phyloP scores from a whole-genome alignment of 1,140 invertebrate genomes.

The Drosophila bocqueti region DNA sequence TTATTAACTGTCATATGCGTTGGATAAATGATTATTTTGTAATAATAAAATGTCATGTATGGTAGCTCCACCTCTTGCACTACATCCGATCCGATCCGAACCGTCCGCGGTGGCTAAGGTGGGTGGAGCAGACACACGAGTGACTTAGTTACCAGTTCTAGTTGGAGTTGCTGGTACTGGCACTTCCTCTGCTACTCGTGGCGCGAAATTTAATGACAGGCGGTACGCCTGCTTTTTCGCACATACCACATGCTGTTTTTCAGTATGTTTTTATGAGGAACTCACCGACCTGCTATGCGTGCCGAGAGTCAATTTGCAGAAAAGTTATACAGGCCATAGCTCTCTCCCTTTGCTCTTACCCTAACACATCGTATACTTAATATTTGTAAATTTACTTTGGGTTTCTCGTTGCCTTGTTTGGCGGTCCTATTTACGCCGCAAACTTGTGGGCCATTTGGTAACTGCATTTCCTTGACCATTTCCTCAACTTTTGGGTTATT shows the following conservation, averaged over 20 bases:
- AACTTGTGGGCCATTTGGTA: slow-evolving; percentile 56
- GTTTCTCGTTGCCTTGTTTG: slow-evolving; percentile 6
- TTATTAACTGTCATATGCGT: slow-evolving; percentile 80
- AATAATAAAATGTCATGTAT: slow-evolving; percentile 80
- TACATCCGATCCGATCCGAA: neutral
- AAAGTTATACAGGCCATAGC: slow-evolving; percentile 17
- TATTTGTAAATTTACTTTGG: slow-evolving; percentile 37
- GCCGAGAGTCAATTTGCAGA: slow-evolving; percentile 73
- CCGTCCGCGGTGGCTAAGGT: slow-evolving; percentile 1
- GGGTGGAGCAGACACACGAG: slow-evolving; percentile 38
- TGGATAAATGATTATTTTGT: slow-evolving; percentile 81
- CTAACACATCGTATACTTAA: slow-evolving; percentile 64
- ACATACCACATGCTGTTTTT: slow-evolving; percentile 62
- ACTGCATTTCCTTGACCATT: slow-evolving; percentile 47
- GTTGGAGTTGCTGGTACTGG: slow-evolving; percentile 12
- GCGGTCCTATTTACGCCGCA: slow-evolving; percentile 18
- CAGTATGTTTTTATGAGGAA: slow-evolving; percentile 3
- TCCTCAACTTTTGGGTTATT: neutral
- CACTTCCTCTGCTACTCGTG: slow-evolving; percentile 41
- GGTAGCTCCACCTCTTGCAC: slow-evolving; percentile 42
- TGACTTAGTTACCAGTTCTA: slow-evolving; percentile 68
- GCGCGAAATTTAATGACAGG: slow-evolving; percentile 79
- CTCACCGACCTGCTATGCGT: slow-evolving; percentile 46
- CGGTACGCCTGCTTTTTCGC: slow-evolving; percentile 70
- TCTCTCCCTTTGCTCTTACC: neutral